Percentiles rank a stretch among this genome's conserved stretches.
Evolutionary conservation across 2,797 vertebrate genomes (phyloP).

Genomic region (Anableps anableps): DNA sequence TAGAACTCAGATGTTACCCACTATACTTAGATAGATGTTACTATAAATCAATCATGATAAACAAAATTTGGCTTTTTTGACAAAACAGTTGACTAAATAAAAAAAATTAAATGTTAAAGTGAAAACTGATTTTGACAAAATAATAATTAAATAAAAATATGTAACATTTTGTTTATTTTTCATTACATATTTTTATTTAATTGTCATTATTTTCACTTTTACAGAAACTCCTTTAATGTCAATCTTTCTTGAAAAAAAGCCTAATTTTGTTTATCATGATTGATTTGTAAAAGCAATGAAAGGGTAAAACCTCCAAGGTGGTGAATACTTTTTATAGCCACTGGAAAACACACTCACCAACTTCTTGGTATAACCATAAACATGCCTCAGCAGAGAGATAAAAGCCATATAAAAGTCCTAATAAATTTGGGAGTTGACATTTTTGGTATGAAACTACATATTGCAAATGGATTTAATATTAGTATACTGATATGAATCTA

Average conservation of each 20-base stretch:
- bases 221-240: background rate
- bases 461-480: background rate
- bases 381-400: conserved; percentile 7
- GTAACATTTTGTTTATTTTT: background rate
- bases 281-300: background rate
- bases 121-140: background rate
- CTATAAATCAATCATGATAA: background rate
- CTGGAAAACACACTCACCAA: conserved; percentile 13
- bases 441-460: conserved; percentile 1
- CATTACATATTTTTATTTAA: background rate
- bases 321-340: background rate
- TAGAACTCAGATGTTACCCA: conserved; percentile 58
- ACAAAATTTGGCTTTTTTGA: background rate
- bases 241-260: background rate
- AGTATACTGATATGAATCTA: background rate
- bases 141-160: background rate
- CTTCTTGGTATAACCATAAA: background rate
- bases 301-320: background rate
- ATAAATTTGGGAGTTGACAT: background rate
- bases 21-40: no score
- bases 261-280: background rate
- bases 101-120: background rate
- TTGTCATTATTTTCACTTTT: background rate
- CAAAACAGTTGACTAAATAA: background rate
- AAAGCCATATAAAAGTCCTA: background rate